Conservation (phyloP, 2,113 vertebrate genomes). For the Burhinus oedicnemus region DNA sequence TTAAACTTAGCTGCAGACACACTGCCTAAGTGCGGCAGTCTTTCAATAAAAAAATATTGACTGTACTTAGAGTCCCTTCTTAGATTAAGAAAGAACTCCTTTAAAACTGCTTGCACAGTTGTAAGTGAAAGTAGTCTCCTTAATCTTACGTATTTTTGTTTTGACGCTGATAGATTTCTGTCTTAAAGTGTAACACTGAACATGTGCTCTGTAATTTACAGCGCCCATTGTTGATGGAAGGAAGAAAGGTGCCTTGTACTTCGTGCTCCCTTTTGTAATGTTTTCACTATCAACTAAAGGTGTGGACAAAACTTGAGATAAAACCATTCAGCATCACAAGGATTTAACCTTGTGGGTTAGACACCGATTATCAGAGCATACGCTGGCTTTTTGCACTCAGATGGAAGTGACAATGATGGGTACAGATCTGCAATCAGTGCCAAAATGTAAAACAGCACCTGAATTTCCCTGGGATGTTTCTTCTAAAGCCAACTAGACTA, state of each 20-base stretch:
- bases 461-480: background rate
- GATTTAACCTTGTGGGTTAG: background rate
- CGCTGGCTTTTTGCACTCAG: background rate
- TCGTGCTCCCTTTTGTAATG: background rate
- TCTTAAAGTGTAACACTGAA: background rate
- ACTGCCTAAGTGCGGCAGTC: background rate
- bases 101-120: background rate
- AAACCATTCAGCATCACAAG: background rate
- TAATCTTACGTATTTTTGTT: background rate
- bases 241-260: background rate
- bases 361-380: background rate
- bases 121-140: background rate
- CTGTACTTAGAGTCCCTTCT: background rate
- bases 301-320: background rate
- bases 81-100: background rate
- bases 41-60: background rate
- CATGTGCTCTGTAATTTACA: background rate
- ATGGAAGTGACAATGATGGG: background rate
- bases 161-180: background rate
- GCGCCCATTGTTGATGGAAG: rapidly evolving
- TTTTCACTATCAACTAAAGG: background rate
- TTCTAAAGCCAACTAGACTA: background rate
- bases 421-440: background rate
- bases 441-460: background rate
- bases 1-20: background rate